A percentile compares a stretch with the other conserved stretches of the same genome.
Conservation (phyloP, 2,113 vertebrate species). For the Catharus bicknelli region DNA sequence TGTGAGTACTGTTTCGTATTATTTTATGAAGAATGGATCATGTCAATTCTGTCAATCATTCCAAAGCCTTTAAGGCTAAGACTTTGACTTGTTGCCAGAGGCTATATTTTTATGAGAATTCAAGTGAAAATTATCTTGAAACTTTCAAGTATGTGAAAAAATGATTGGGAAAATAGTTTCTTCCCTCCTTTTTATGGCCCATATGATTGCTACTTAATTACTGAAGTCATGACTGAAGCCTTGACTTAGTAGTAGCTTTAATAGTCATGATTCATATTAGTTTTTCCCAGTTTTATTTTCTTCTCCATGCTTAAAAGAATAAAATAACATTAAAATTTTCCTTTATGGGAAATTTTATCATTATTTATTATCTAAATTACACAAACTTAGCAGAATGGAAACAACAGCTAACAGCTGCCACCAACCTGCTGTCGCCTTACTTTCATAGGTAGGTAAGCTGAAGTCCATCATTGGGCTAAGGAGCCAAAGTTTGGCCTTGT, state of each 20-base stretch:
- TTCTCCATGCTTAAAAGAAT: not conserved
- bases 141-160: not conserved
- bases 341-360: not conserved
- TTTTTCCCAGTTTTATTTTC: not conserved
- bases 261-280: not conserved
- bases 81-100: conserved; percentile 3
- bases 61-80: not conserved
- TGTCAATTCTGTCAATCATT: conserved; percentile 38
- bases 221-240: not conserved
- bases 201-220: not conserved
- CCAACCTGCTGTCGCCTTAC: not conserved
- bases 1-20: not conserved
- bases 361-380: not conserved
- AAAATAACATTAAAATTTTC: not conserved
- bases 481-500: not conserved
- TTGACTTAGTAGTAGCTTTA: not conserved
- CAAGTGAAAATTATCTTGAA: not conserved
- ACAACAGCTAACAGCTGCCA: not conserved
- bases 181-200: not conserved
- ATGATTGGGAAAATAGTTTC: not conserved
- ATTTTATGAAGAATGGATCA: conserved; percentile 2
- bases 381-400: not conserved
- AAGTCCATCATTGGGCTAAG: not conserved
- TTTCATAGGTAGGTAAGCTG: not conserved
- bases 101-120: conserved; percentile 16